phyloP scores from a whole-genome alignment of 2,797 vertebrate genomes.

The Eulemur rubriventer region DNA sequence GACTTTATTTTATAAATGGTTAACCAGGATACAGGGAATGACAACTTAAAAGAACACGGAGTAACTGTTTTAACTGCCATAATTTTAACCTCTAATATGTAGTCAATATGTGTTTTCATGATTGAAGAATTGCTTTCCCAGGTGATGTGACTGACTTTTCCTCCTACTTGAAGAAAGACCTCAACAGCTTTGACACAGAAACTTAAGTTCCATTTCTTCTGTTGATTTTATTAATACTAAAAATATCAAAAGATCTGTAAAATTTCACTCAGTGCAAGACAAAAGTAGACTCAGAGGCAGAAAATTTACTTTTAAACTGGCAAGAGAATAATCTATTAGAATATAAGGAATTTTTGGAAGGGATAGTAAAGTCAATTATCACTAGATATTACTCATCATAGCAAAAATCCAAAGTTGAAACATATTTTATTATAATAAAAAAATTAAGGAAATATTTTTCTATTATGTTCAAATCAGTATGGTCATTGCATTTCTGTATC shows the following conservation, averaged over 20 bases:
- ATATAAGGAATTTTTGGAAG: neutral
- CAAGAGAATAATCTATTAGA: conserved; percentile 26
- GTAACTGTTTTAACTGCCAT: neutral
- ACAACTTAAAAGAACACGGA: neutral
- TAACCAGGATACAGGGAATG: neutral
- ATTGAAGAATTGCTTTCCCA: conserved; percentile 1
- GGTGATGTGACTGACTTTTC: neutral
- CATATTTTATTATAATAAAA: conserved; percentile 19
- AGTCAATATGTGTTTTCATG: neutral
- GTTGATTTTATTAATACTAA: conserved; percentile 41
- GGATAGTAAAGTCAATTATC: neutral
- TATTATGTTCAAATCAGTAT: neutral
- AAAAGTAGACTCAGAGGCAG: neutral
- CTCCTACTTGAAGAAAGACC: neutral
- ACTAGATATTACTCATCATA: conserved; percentile 9
- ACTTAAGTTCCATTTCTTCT: neutral
- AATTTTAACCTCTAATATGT: neutral
- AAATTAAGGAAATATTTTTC: conserved; percentile 8
- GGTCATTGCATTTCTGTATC: neutral
- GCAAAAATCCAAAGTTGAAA: conserved; percentile 41
- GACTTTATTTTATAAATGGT: conserved; percentile 13
- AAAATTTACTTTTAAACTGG: neutral
- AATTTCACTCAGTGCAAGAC: neutral
- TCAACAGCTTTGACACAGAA: neutral
- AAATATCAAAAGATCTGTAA: neutral